phyloP scores from a whole-genome alignment of 2,797 vertebrate species.

The Takifugu ocellatus region DNA sequence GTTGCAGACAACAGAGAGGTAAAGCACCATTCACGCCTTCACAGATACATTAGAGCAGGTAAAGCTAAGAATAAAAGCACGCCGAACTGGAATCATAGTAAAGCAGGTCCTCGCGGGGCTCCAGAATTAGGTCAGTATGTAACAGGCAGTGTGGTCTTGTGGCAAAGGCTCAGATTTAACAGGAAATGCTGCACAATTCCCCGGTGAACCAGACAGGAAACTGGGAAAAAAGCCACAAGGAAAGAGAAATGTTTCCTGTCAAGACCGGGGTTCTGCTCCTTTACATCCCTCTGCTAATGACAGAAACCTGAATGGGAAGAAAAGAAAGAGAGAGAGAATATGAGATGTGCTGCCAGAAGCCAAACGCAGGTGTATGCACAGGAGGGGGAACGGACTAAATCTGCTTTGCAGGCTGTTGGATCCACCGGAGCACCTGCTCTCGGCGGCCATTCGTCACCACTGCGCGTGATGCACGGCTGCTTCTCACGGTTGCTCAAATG shows the following conservation, averaged over 20 bases:
- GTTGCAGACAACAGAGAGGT: conserved; percentile 99
- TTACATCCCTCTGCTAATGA: conserved; percentile 33
- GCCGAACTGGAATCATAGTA: conserved; percentile 39
- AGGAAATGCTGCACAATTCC: conserved; percentile 68
- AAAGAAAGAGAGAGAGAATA: conserved; percentile 12
- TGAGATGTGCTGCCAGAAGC: conserved; percentile 14
- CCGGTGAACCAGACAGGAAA: conserved; percentile 67
- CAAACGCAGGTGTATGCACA: conserved; percentile 37
- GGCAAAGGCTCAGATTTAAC: conserved; percentile 40
- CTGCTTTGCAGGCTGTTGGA: conserved; percentile 29
- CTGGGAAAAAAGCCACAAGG: conserved; percentile 63
- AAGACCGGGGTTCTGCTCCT: conserved; percentile 42
- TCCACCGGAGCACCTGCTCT: conserved; percentile 54
- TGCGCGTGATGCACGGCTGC: background rate
- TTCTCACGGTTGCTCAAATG: background rate
- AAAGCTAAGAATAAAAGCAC: conserved; percentile 12
- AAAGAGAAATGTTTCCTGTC: conserved; percentile 49
- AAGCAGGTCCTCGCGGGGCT: conserved; percentile 36
- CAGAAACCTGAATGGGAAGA: conserved; percentile 25
- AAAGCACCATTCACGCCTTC: conserved; percentile 42
- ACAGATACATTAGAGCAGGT: conserved; percentile 14
- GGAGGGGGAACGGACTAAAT: conserved; percentile 37
- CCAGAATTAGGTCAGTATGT: conserved; percentile 64
- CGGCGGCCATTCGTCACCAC: conserved; percentile 12
- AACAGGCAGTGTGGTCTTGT: conserved; percentile 54